Evolutionary conservation across 1,140 invertebrate genomes (phyloP).

Genomic region (Lordiphosa stackelbergi): DNA sequence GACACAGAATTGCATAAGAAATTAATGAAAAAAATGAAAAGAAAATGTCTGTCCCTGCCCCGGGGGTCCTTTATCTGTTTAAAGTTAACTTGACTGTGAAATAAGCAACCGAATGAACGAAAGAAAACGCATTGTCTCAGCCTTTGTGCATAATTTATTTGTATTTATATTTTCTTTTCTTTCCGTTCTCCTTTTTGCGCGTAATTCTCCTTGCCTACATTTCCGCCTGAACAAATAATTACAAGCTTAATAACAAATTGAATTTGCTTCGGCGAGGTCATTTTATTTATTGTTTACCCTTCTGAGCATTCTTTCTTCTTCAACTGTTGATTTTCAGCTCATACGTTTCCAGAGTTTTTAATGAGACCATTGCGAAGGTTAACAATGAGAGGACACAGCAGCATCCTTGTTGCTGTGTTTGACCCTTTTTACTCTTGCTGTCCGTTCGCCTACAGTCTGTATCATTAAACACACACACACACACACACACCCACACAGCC

Average conservation of each 20-base stretch:
- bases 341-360: conserved; percentile 61
- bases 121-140: conserved; percentile 62
- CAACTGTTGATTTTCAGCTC: conserved; percentile 54
- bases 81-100: conserved; percentile 72
- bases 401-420: conserved; percentile 16
- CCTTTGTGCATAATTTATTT: conserved; percentile 69
- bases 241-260: conserved; percentile 73
- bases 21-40: conserved; percentile 50
- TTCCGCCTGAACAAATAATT: conserved; percentile 65
- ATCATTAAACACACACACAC: conserved; percentile 29
- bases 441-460: conserved; percentile 26
- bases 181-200: conserved; percentile 3
- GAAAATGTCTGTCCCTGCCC: conserved; percentile 21
- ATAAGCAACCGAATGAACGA: conserved; percentile 45
- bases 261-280: conserved; percentile 53
- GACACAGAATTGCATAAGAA: conserved; percentile 57
- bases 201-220: conserved; percentile 52
- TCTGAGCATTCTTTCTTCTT: conserved; percentile 16
- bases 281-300: conserved; percentile 44
- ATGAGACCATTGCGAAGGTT: conserved; percentile 39
- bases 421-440: conserved; percentile 38
- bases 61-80: conserved; percentile 33
- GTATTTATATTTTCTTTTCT: conserved; percentile 53
- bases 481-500: conserved; percentile 6
- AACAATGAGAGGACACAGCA: conserved; percentile 34